Evolutionary conservation across 2,888 invertebrate species (phyloP).

Genomic region (Lapara coniferarum): DNA sequence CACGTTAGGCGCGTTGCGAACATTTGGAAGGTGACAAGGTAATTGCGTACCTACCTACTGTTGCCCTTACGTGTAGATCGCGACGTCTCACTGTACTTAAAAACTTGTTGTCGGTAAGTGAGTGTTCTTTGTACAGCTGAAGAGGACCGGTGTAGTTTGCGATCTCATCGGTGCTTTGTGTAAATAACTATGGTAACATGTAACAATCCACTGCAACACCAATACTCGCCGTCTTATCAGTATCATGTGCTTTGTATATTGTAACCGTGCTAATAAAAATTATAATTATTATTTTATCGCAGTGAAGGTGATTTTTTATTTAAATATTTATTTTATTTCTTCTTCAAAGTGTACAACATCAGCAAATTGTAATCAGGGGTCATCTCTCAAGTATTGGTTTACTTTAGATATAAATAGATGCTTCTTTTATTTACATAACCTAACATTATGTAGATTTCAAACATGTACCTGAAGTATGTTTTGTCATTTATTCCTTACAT

Average conservation of each 20-base stretch:
- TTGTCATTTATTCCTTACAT: not conserved
- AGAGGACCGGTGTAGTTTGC: slow-evolving; percentile 23
- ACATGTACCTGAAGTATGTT: not conserved
- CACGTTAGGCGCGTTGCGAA: slow-evolving; percentile 28
- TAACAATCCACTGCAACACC: slow-evolving; percentile 18
- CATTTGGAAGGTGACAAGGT: slow-evolving; percentile 33
- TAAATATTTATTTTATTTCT: not conserved
- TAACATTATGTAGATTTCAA: not conserved
- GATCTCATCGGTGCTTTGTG: slow-evolving; percentile 16
- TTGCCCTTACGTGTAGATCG: slow-evolving; percentile 22
- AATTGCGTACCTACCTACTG: slow-evolving; percentile 35
- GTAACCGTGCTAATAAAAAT: slow-evolving; percentile 4
- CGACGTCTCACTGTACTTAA: slow-evolving; percentile 21
- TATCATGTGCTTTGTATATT: slow-evolving; percentile 22
- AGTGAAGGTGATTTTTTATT: slow-evolving; percentile 1
- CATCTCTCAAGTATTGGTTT: not conserved
- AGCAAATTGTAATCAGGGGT: not conserved
- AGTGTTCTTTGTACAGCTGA: slow-evolving; percentile 38
- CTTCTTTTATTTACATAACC: slow-evolving; percentile 23
- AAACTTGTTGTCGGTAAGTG: slow-evolving; percentile 27
- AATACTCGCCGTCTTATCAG: slow-evolving; percentile 10
- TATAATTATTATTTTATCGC: not conserved
- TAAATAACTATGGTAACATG: slow-evolving; percentile 15
- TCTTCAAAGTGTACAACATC: not conserved
- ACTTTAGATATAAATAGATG: slow-evolving; percentile 6